Conservation (phyloP, 2,888 invertebrate genomes). For the Thumatha senex region DNA sequence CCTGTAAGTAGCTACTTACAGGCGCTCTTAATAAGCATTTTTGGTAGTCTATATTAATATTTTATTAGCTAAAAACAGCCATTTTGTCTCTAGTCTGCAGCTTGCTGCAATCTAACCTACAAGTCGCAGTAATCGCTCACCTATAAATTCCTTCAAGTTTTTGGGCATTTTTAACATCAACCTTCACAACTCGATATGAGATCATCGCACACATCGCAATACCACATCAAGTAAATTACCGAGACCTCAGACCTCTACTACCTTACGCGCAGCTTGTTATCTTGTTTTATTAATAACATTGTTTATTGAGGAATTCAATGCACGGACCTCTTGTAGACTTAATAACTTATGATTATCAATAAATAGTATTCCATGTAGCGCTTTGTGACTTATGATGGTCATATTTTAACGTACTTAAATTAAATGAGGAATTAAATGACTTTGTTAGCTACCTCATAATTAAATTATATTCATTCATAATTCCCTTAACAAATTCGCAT, state of each 20-base stretch:
- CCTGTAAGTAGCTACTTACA: too few relatives aligned
- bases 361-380: neutral
- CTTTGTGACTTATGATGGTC: neutral
- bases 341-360: conserved; percentile 1
- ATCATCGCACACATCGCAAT: conserved; percentile 9
- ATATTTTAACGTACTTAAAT: neutral
- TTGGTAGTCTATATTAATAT: too few relatives aligned
- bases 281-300: conserved; percentile 25
- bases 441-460: too few relatives aligned
- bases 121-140: too few relatives aligned
- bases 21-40: too few relatives aligned
- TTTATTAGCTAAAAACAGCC: too few relatives aligned
- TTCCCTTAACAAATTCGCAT: too few relatives aligned
- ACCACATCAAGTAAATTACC: conserved; percentile 17
- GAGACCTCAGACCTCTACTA: conserved; percentile 16
- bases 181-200: conserved; percentile 8
- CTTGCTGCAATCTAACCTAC: too few relatives aligned
- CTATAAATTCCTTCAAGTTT: too few relatives aligned
- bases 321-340: neutral
- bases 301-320: conserved; percentile 9
- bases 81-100: too few relatives aligned
- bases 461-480: too few relatives aligned
- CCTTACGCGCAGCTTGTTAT: conserved; percentile 21
- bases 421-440: neutral
- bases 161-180: conserved; percentile 9